Evolutionary conservation across 2,797 vertebrate genomes (phyloP), one percentile per base, ranked within the genome.

Genomic region (Cryptoprocta ferox): DNA sequence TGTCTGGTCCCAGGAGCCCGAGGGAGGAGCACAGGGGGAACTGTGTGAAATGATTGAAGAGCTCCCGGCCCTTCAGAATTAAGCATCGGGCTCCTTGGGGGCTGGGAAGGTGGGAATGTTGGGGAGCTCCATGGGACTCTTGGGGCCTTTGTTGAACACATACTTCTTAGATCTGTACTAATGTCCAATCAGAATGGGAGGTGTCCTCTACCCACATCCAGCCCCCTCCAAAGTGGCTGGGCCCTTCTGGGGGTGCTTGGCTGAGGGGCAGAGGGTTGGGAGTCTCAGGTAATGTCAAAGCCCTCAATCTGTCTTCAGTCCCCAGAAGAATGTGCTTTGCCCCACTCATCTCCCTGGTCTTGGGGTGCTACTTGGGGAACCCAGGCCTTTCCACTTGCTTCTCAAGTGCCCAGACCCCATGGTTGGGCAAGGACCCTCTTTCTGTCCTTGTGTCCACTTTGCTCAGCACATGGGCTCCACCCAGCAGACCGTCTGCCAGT

Each of bases 21-120:
- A 48, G 35, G 56, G 39, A 35, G 37, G 35, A 3, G 0, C 1
- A 1, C 28, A 1, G 50, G 42, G 6, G 59, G 24, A 1, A 8
- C 6, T 5, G 18, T 61, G 39, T 37, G 66, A 61, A 30, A 30
- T 32, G 84, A 89, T 9, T 32, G 14, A 66, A 37, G 30, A 21
- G 12, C 2, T 1, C 18, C 16, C 15, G 1, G 24, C 11, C 37
- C 24, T 48, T 81, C 30, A 45, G 86, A 82, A 39, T 63, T 24
- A 26, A 91, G 81, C 32, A 9, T 14, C 0, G 5, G 18, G 21
- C 4, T 89, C 56, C 75, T 30, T 13, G 18, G 35, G 83, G 50
- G 2, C 30, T 71, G 45, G 59, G 71, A 83, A 61, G 82, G 35
- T 14, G 12, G 45, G 32, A 56, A 30, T 24, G 28, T 32, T 90